Conservation (phyloP, 2,797 vertebrate species). For the Aldrovandia affinis region DNA sequence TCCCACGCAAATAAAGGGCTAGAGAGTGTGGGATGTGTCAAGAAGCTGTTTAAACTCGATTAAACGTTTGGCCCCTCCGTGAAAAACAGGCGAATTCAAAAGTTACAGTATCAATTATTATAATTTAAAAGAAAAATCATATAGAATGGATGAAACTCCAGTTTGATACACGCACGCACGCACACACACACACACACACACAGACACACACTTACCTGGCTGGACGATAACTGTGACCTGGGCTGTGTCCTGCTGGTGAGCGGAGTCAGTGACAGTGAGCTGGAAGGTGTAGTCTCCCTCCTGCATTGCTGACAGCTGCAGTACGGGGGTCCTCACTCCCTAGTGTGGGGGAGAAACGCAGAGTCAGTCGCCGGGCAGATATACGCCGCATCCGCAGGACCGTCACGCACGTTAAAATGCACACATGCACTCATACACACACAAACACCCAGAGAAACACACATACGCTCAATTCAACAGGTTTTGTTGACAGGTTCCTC, state of each 20-base stretch:
- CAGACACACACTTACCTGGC: slow-evolving; percentile 78
- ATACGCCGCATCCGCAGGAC: too few relatives aligned
- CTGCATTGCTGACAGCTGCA: slow-evolving; percentile 95
- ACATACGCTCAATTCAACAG: neutral
- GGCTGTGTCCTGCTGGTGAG: slow-evolving; percentile 89
- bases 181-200: neutral
- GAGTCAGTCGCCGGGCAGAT: neutral
- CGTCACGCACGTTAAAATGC: neutral
- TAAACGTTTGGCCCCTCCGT: too few relatives aligned
- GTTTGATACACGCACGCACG: neutral
- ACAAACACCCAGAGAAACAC: neutral
- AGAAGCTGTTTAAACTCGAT: too few relatives aligned
- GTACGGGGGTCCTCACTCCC: slow-evolving; percentile 88
- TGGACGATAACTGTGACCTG: slow-evolving; percentile 96
- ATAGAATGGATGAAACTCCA: neutral
- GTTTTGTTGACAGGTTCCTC: neutral
- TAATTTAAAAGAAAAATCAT: too few relatives aligned
- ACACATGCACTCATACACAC: neutral
- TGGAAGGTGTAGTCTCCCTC: slow-evolving; percentile 98
- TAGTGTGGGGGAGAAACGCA: slow-evolving; percentile 49
- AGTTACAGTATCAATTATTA: too few relatives aligned
- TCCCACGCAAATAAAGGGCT: neutral
- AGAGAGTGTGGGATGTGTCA: neutral
- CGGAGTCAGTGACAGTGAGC: slow-evolving; percentile 91
- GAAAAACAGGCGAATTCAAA: too few relatives aligned